These are phyloP conservation scores for Ahaetulla prasina DNA, from an alignment of 2,113 vertebrate species.

Conservation along the genomic window DNA sequence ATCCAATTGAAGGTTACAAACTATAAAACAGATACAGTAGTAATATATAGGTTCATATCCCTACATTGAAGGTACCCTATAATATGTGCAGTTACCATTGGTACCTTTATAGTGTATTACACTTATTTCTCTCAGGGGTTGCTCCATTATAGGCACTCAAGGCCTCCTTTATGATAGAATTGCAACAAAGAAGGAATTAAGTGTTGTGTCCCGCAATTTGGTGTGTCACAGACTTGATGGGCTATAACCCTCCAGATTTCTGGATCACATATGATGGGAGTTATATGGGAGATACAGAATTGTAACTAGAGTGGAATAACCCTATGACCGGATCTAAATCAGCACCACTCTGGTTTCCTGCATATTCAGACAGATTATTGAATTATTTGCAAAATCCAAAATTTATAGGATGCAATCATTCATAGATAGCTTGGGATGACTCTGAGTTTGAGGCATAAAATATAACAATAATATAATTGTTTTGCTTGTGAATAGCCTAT, in stretches of 20 bases:
- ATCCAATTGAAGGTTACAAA: no score
- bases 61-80: no score
- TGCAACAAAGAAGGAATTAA: slow-evolving; percentile 40
- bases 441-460: neutral
- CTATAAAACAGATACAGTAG: no score
- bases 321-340: neutral
- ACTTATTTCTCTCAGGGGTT: no score
- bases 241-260: neutral
- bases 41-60: no score
- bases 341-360: neutral
- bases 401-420: neutral
- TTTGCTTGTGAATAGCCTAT: neutral
- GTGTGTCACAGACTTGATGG: slow-evolving; percentile 16
- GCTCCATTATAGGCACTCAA: no score
- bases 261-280: neutral
- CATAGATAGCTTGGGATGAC: neutral
- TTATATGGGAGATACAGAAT: neutral
- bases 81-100: no score
- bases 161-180: neutral
- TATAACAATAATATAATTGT: neutral
- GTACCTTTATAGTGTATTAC: no score
- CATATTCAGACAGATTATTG: neutral
- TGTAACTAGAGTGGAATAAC: neutral
- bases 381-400: neutral
- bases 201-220: slow-evolving; percentile 29